These are phyloP conservation scores for Smittia sp. DNA, from an alignment of 2,888 invertebrate genomes.

Conservation along the genomic window DNA sequence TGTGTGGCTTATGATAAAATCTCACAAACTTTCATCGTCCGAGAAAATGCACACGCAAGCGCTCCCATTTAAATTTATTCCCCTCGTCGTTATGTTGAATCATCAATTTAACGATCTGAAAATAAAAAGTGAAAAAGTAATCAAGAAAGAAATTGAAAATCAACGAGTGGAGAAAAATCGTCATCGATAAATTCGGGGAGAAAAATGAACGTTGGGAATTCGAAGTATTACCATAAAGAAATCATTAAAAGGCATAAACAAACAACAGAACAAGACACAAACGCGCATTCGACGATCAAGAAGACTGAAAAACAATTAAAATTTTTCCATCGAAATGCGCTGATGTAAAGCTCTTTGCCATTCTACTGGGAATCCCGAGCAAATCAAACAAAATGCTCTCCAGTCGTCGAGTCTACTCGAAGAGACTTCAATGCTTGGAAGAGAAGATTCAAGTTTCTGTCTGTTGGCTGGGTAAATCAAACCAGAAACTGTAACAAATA, in stretches of 20 bases:
- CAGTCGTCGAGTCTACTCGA: too few relatives aligned
- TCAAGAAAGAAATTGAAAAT: constrained; percentile 20
- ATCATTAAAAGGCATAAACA: constrained; percentile 39
- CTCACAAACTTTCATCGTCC: constrained; percentile 1
- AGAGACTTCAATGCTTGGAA: too few relatives aligned
- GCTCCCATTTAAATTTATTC: constrained; percentile 25
- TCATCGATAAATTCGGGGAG: constrained; percentile 16
- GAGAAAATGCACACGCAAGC: constrained; percentile 3
- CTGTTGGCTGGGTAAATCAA: neutral
- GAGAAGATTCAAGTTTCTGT: too few relatives aligned
- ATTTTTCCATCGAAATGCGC: constrained; percentile 10
- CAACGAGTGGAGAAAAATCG: constrained; percentile 10
- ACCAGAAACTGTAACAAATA: constrained; percentile 12
- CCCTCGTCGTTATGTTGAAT: neutral
- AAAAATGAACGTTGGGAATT: constrained; percentile 11
- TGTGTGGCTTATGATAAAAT: constrained; percentile 17
- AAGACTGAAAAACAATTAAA: constrained; percentile 23
- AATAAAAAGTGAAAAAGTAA: constrained; percentile 15
- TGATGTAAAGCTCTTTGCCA: neutral
- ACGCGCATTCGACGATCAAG: neutral
- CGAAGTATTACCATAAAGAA: constrained; percentile 36
- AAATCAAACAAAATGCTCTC: too few relatives aligned
- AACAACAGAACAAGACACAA: constrained; percentile 26
- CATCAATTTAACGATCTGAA: constrained; percentile 32
- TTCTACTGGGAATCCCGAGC: constrained; percentile 10